Evolutionary conservation across 37 sponge, comb jelly and placozoan species (phyloP), one percentile per base, ranked within the genome.

Genomic region (Haliclona indistincta): DNA sequence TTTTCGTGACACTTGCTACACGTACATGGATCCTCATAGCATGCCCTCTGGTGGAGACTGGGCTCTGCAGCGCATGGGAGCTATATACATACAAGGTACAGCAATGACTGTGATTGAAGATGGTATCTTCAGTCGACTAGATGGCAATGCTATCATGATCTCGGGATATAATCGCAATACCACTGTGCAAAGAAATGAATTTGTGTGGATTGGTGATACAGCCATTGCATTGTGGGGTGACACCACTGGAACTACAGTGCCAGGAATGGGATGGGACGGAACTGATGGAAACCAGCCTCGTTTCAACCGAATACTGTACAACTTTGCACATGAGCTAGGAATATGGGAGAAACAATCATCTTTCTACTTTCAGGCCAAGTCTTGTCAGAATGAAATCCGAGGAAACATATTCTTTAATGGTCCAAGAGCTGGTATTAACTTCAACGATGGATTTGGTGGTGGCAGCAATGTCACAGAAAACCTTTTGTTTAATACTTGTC

Each of bases 381-480:
- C 75, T 11, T 62, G 68, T 43, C 73, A 72, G 40, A 79, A 61
- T 40, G 38, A 28, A 8, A 6, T 79, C 41, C 23, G 11, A 23
- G 75, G 73, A 17, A 82, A 82, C 54, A 74, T 82, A 11, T 74
- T 61, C 68, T 82, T 71, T 69, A 82, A 82, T 56, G 83, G 83
- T 43, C 83, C 83, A 8, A 45, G 83, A 23, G 83, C 75, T 22
- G 84, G 84, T 15, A 76, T 84, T 34, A 84, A 84, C 40, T 84
- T 84, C 63, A 76, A 91, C 67, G 86, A 91, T 53, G 91, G 91
- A 0, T 91, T 91, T 73, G 91, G 91, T 37, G 91, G 86, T 5
- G 86, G 67, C 19, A 74, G 68, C 38, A 54, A 39, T 54, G 66
- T 89, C 45, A 55, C 61, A n/a, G 44, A 63, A n/a, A 82, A 82